Conservation (phyloP, 2,113 vertebrate genomes). For the Sturnus vulgaris region DNA sequence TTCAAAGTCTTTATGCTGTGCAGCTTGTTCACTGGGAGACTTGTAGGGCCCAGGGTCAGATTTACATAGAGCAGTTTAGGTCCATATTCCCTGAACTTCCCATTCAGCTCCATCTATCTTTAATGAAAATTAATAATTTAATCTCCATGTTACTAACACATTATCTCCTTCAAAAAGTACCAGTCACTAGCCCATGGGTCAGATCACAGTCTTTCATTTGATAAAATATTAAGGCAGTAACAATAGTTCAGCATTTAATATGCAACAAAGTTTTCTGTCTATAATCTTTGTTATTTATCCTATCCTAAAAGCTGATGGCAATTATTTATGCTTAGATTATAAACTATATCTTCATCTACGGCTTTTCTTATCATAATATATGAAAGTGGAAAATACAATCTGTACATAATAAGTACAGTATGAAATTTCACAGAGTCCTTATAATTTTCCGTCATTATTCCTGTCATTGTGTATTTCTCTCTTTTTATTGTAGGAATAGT, state of each 20-base stretch:
- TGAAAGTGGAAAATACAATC: background rate
- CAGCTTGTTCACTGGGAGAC: background rate
- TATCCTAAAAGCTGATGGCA: background rate
- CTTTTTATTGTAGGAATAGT: background rate
- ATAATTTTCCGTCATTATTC: background rate
- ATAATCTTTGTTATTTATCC: background rate
- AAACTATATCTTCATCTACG: background rate
- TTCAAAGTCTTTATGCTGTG: background rate
- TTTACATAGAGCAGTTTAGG: background rate
- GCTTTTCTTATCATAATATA: background rate
- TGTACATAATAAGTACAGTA: background rate
- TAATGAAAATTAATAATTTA: slow-evolving; percentile 1
- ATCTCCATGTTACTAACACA: background rate
- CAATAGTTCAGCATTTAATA: background rate
- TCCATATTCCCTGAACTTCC: background rate
- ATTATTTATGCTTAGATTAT: slow-evolving; percentile 1
- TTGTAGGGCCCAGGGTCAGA: background rate
- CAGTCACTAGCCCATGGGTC: background rate
- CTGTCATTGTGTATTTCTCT: background rate
- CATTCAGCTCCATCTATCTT: background rate
- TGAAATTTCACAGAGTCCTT: background rate
- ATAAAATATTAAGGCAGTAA: background rate
- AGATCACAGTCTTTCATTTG: background rate
- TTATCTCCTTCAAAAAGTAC: background rate
- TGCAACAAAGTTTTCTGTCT: background rate